Percentiles rank a stretch among this genome's conserved stretches.
Evolutionary conservation across 64 coral and sea anemone species (phyloP).

Genomic region (Montipora sp.): DNA sequence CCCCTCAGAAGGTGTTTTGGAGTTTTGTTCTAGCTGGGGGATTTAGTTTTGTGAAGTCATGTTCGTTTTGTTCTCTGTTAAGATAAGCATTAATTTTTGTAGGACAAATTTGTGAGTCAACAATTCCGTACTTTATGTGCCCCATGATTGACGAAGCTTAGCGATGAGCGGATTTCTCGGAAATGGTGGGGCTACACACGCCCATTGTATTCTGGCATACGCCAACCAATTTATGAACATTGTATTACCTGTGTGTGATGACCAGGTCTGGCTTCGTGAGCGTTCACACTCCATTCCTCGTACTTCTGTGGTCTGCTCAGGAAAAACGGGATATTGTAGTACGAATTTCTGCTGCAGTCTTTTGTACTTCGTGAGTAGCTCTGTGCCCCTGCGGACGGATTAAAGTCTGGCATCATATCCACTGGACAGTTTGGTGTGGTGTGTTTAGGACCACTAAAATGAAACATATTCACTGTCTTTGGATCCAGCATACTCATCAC

Average conservation of each 20-base stretch:
- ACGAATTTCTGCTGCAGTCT: neutral
- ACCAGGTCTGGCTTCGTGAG: constrained; percentile 70
- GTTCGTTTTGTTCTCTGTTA: no score
- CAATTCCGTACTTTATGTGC: no score
- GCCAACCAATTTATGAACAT: no score
- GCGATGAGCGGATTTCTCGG: no score
- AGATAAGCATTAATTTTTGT: no score
- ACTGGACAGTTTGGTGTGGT: constrained; percentile 73
- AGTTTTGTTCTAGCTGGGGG: no score
- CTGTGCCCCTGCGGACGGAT: constrained; percentile 57
- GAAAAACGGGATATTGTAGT: constrained; percentile 64
- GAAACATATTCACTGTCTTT: constrained; percentile 70
- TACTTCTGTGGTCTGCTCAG: constrained; percentile 33
- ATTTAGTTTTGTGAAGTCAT: no score
- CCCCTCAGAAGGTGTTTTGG: no score
- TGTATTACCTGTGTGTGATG: constrained; percentile 60
- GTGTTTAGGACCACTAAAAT: constrained; percentile 65
- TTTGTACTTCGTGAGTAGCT: constrained; percentile 47
- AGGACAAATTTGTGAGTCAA: no score
- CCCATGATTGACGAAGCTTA: no score
- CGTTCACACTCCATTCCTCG: constrained; percentile 69
- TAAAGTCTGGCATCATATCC: constrained; percentile 44
- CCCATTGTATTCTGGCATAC: no score
- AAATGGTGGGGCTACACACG: no score
- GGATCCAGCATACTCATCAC: constrained; percentile 63